Evolutionary conservation across 2,888 invertebrate genomes (phyloP), one percentile per base, ranked within the genome.

Genomic region (Orchesellides sinensis): DNA sequence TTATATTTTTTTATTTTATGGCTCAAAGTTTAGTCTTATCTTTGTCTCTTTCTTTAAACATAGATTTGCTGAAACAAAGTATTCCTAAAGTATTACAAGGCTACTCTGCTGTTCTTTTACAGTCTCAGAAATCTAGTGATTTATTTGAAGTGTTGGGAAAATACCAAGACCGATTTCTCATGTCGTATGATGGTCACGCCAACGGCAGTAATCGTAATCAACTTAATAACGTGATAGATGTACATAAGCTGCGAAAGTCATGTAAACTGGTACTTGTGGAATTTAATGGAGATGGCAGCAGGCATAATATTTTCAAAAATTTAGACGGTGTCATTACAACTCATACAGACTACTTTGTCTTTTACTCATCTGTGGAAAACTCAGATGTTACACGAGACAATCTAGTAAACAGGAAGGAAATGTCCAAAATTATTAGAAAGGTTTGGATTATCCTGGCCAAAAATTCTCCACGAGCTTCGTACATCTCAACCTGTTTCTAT

Each of bases 341-440:
- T 14, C 74, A 81, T 21, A 61, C 68, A 29, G 74, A 74, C 29
- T 81, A 32, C 29, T 74, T 56, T 29, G 21, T 81, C 0, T 81
- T 74, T 56, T 21, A 59, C n/a, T 49, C n/a, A n/a, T n/a, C n/a
- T n/a, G n/a, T n/a, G n/a, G n/a, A n/a, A n/a, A n/a, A n/a, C n/a
- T n/a, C n/a, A n/a, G n/a, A n/a, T n/a, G n/a, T n/a, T n/a, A n/a
- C n/a, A n/a, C n/a, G n/a, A n/a, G n/a, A n/a, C n/a, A n/a, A n/a
- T n/a, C n/a, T n/a, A n/a, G n/a, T 10, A 25, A 8, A 17, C 19
- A 19, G 59, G 8, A 17, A n/a, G 19, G 25, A 65, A 3, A 72
- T 32, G 14, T 19, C 25, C 3, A 45, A 25, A 6, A 40, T 81
- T 17, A 74, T 47, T 23, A 66, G 40, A n/a, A 80, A 80, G 21